These are phyloP conservation scores for Heliconius erato DNA, from an alignment of 2,888 invertebrate genomes.

Conservation along the genomic window DNA sequence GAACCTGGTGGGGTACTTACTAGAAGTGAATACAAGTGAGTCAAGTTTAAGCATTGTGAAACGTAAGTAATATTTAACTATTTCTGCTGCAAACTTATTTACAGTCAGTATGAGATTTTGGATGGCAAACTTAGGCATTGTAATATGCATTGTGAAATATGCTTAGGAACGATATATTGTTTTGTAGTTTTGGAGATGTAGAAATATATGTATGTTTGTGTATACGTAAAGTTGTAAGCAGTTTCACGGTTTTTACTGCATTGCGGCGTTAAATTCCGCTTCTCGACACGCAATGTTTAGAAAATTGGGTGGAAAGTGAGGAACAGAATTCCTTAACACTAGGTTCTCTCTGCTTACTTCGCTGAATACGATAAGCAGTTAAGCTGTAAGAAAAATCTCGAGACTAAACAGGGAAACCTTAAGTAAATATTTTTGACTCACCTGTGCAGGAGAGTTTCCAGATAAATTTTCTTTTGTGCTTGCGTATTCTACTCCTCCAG, in stretches of 20 bases:
- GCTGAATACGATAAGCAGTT: too few species aligned
- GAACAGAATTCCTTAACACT: not conserved
- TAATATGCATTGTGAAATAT: conserved; percentile 4
- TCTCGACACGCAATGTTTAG: too few species aligned
- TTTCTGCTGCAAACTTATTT: conserved; percentile 9
- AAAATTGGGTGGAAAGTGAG: not conserved
- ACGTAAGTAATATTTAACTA: conserved; percentile 24
- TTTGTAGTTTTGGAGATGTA: not conserved
- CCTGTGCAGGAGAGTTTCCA: conserved; percentile 64
- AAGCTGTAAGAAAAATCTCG: not conserved
- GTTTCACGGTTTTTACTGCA: too few species aligned
- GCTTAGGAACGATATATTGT: not conserved
- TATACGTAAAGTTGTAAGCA: not conserved
- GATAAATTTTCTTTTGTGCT: conserved; percentile 57
- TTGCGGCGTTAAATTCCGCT: not conserved
- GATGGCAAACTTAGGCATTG: conserved; percentile 10
- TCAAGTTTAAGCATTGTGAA: conserved; percentile 23
- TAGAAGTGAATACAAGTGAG: conserved; percentile 14
- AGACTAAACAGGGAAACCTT: too few species aligned
- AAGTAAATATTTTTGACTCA: conserved; percentile 42
- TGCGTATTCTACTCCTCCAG: conserved; percentile 63
- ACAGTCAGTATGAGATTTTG: conserved; percentile 14
- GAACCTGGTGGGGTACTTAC: conserved; percentile 21
- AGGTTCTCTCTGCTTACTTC: not conserved
- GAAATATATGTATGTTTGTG: not conserved